A percentile compares a stretch with the other conserved stretches of the same genome.
Evolutionary conservation across 2,113 vertebrate genomes (phyloP).

Genomic region (Lates calcarifer): DNA sequence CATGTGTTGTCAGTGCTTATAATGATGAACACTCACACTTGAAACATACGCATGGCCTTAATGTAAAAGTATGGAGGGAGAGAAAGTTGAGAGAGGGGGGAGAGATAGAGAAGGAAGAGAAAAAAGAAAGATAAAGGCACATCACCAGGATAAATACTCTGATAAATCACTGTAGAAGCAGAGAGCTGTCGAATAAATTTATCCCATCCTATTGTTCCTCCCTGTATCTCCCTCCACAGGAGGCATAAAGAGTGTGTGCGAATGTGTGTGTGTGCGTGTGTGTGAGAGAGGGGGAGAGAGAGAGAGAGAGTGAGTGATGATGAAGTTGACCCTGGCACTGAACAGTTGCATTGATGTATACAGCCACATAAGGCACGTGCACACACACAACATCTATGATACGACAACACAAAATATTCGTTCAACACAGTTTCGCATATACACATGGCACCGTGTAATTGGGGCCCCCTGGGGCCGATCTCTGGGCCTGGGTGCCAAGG

Average conservation of each 20-base stretch:
- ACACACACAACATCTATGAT: constrained; percentile 24
- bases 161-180: constrained; percentile 72
- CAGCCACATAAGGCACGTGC: constrained; percentile 55
- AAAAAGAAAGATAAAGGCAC: constrained; percentile 57
- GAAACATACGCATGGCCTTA: constrained; percentile 31
- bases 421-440: constrained; percentile 46
- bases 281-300: constrained; percentile 43
- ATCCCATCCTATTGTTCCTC: constrained; percentile 48
- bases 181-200: constrained; percentile 68
- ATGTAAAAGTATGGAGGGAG: constrained; percentile 21
- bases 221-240: constrained; percentile 68
- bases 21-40: constrained; percentile 42
- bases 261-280: constrained; percentile 38
- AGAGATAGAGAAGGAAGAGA: constrained; percentile 12
- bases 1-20: constrained; percentile 36
- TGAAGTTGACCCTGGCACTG: constrained; percentile 74
- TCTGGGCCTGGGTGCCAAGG: constrained; percentile 72
- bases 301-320: constrained; percentile 70
- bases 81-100: constrained; percentile 15
- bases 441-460: constrained; percentile 67
- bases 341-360: constrained; percentile 75
- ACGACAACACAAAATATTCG: constrained; percentile 32
- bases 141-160: constrained; percentile 72
- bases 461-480: constrained; percentile 61
- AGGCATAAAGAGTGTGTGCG: constrained; percentile 60